Evolutionary conservation across 2,797 vertebrate species (phyloP), one percentile per base, ranked within the genome.

Genomic region (Meda fulgida): DNA sequence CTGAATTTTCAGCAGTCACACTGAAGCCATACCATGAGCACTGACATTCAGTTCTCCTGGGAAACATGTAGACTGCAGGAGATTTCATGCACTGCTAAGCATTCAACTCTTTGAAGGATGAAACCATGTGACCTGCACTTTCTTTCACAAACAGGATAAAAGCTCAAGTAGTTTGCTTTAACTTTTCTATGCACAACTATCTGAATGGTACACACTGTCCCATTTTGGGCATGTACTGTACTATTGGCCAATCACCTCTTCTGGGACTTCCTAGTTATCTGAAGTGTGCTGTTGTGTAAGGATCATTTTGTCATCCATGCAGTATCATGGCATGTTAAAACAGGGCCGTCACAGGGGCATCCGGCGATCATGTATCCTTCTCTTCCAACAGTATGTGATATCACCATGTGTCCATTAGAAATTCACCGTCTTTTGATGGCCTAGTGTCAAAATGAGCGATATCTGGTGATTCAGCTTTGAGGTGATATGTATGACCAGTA

Each of bases 61-160:
- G 34, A 58, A 58, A 58, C 51, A 77, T 58, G 51, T 6, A 40
- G n/a, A 63, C 36, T 60, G 38, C 26, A n/a, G 40, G 58, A 66
- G 60, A 46, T 79, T 48, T 79, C 60, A 79, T 23, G 60, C 60
- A 48, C 58, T 31, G 40, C 77, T 48, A 34, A 79, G 40, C 60
- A 66, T 63, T 79, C 40, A 79, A 66, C 40, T 79, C 26, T 16
- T 19, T 79, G 18, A 40, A 79, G 38, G 19, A 1, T 26, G 14
- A 26, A 78, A 63, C n/a, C 76, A 66, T 79, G 40, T 79, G 60
- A 79, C 60, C 60, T 65, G 40, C 29, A 79, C 40, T 46, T 79
- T 65, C n/a, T 31, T 48, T 48, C 55, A 46, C 23, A 2, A 43
- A 43, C 3, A 21, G 34, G 7, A 38, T 38, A 38, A 38, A 69